Conservation (phyloP, 2,888 invertebrate genomes). For the Charanyca ferruginea region DNA sequence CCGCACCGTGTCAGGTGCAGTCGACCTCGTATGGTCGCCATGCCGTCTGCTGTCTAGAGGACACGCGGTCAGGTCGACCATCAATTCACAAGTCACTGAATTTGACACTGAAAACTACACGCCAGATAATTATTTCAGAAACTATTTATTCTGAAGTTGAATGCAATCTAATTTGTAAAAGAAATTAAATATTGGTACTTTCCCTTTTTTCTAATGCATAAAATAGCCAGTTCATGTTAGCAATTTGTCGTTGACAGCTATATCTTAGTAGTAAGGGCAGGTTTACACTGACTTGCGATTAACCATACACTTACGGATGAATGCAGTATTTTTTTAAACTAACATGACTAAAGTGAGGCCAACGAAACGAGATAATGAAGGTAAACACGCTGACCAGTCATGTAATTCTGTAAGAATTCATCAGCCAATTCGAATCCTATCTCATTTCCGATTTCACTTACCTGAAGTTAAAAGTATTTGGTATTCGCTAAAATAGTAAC, state of each 20-base stretch:
- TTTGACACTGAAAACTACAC: slow-evolving; percentile 48
- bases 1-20: slow-evolving; percentile 68
- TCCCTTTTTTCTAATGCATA: neutral
- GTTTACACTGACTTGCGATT: neutral
- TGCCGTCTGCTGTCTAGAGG: slow-evolving; percentile 82
- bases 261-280: neutral
- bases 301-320: neutral
- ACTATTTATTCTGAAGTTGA: slow-evolving; percentile 2
- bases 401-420: too few relatives aligned
- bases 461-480: too few relatives aligned
- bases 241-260: too few relatives aligned
- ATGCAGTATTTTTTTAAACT: neutral
- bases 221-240: neutral
- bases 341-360: neutral
- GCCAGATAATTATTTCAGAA: slow-evolving; percentile 19
- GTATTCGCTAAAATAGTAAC: too few relatives aligned
- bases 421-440: too few relatives aligned
- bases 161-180: neutral
- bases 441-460: too few relatives aligned
- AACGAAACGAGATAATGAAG: neutral
- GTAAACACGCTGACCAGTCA: too few relatives aligned
- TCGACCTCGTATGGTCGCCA: slow-evolving; percentile 76
- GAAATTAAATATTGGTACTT: neutral
- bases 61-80: slow-evolving; percentile 73
- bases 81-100: slow-evolving; percentile 60